Conservation (phyloP, 2,797 vertebrate species). For the Periophthalmus magnuspinnatus region DNA sequence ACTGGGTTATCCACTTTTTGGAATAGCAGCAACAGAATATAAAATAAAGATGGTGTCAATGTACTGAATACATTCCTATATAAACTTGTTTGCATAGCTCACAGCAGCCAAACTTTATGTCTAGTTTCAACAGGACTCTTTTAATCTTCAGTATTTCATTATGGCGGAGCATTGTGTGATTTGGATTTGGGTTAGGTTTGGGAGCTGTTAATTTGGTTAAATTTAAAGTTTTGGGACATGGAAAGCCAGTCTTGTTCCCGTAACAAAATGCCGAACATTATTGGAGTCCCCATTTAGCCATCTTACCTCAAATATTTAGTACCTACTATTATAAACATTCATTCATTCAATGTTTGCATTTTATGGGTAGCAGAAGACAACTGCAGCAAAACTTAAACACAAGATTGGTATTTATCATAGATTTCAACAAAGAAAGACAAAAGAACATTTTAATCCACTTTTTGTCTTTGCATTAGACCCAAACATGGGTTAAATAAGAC, state of each 20-base stretch:
- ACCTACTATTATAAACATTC: neutral
- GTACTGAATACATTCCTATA: neutral
- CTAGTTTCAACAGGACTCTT: neutral
- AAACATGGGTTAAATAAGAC: neutral
- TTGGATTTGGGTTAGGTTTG: too few relatives aligned
- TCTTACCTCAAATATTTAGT: neutral
- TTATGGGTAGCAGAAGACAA: neutral
- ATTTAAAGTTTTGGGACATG: too few relatives aligned
- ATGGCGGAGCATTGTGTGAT: too few relatives aligned
- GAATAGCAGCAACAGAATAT: conserved; percentile 3
- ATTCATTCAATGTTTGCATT: neutral
- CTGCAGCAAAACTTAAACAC: neutral
- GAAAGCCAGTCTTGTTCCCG: too few relatives aligned
- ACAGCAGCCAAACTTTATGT: neutral
- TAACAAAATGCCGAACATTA: too few relatives aligned
- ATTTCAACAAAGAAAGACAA: neutral
- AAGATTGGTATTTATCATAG: neutral
- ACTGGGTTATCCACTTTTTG: neutral
- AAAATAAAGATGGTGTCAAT: neutral
- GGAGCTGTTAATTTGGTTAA: too few relatives aligned
- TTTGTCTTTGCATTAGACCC: neutral
- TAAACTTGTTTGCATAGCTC: neutral
- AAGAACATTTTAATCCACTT: neutral
- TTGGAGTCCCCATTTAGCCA: neutral
- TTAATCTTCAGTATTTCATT: too few relatives aligned